A percentile compares a stretch with the other conserved stretches of the same genome.
phyloP scores from a whole-genome alignment of 2,888 invertebrate genomes.

The Anorthoa munda region DNA sequence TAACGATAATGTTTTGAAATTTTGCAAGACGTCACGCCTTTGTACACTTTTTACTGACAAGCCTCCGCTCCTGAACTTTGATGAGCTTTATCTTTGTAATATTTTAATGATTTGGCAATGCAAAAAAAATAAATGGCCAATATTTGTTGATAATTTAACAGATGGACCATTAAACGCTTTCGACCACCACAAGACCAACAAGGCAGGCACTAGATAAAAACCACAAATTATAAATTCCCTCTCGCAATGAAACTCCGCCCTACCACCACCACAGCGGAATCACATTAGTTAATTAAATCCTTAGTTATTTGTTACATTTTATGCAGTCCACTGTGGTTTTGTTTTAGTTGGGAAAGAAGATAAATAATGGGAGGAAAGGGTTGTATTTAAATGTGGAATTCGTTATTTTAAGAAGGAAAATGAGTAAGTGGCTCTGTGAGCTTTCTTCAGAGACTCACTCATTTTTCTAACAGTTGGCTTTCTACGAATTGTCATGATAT shows the following conservation, averaged over 20 bases:
- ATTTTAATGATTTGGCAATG: too few relatives aligned
- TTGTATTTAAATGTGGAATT: constrained; percentile 35
- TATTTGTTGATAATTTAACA: too few relatives aligned
- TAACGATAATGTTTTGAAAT: too few relatives aligned
- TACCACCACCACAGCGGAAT: constrained; percentile 38
- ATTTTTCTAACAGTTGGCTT: background rate
- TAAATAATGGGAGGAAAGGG: constrained; percentile 41
- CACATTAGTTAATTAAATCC: constrained; percentile 66
- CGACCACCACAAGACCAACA: too few relatives aligned
- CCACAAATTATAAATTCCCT: constrained; percentile 17
- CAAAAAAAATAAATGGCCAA: too few relatives aligned
- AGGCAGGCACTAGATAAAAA: background rate
- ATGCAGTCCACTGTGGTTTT: constrained; percentile 58
- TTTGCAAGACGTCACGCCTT: too few relatives aligned
- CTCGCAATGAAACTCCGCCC: constrained; percentile 17
- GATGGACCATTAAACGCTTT: too few relatives aligned
- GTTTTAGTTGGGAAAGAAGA: constrained; percentile 55
- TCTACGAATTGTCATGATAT: background rate
- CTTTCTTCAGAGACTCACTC: background rate
- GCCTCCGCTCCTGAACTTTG: too few relatives aligned
- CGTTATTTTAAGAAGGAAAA: background rate
- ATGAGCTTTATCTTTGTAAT: too few relatives aligned
- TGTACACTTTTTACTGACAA: too few relatives aligned
- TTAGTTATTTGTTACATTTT: constrained; percentile 60
- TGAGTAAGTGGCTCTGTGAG: background rate